Percentiles rank a stretch among this genome's conserved stretches.
phyloP scores from a whole-genome alignment of 2,797 vertebrate genomes.

The Babyrousa celebensis region DNA sequence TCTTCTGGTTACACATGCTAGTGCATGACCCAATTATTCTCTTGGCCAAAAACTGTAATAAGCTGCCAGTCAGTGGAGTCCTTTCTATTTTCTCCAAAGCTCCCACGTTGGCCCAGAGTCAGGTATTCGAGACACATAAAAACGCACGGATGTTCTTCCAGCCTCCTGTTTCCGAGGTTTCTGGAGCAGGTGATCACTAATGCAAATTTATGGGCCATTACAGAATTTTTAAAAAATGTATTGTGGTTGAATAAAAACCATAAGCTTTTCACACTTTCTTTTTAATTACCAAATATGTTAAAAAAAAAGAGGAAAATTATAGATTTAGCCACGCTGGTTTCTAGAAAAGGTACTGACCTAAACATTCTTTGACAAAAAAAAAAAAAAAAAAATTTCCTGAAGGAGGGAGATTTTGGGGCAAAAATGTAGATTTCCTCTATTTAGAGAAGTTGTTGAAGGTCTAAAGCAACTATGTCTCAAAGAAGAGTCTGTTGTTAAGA shows the following conservation, averaged over 20 bases:
- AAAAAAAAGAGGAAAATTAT: constrained; percentile 9
- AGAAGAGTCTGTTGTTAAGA: constrained; percentile 82
- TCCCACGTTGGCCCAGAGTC: not conserved
- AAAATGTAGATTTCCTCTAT: constrained; percentile 85
- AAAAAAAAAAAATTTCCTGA: constrained; percentile 75
- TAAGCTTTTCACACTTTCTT: constrained; percentile 73
- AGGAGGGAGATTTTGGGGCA: constrained; percentile 82
- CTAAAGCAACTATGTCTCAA: constrained; percentile 75
- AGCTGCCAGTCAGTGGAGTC: not conserved
- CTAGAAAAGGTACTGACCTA: constrained; percentile 72
- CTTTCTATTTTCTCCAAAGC: constrained; percentile 52
- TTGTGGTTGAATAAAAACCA: constrained; percentile 59
- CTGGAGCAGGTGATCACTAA: constrained; percentile 72
- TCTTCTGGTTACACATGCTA: not conserved
- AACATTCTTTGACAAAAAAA: constrained; percentile 50
- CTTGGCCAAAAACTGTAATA: not conserved
- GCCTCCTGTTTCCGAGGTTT: constrained; percentile 65
- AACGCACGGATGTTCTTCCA: not conserved
- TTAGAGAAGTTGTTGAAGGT: constrained; percentile 83
- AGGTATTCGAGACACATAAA: constrained; percentile 5
- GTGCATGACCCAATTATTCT: constrained; percentile 39
- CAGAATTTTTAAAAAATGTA: constrained; percentile 37
- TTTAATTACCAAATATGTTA: constrained; percentile 75
- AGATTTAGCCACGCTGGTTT: constrained; percentile 44
- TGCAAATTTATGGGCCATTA: constrained; percentile 81